phyloP scores from a whole-genome alignment of 2,113 vertebrate species.

The Prinia subflava region DNA sequence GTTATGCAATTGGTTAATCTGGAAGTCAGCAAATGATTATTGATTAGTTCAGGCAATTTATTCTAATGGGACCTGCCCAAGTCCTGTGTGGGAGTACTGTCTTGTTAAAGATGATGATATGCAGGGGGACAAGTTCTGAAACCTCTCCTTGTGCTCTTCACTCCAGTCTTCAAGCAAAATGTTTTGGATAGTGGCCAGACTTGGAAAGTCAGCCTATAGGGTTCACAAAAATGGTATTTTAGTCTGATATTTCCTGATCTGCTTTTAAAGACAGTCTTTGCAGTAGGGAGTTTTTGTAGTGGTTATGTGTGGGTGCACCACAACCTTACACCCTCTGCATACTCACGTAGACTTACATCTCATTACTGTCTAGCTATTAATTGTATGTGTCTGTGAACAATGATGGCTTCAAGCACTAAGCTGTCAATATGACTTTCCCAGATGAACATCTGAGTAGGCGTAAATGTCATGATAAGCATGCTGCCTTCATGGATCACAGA shows the following conservation, averaged over 20 bases:
- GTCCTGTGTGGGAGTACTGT: neutral
- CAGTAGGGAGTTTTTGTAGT: neutral
- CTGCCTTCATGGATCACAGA: conserved; percentile 47
- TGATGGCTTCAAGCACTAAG: conserved; percentile 42
- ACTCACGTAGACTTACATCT: neutral
- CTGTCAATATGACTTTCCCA: conserved; percentile 62
- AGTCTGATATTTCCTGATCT: neutral
- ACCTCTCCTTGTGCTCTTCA: neutral
- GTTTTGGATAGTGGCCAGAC: neutral
- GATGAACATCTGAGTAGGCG: conserved; percentile 60
- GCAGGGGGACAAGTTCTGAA: neutral
- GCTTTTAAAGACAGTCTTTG: neutral
- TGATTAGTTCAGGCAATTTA: neutral
- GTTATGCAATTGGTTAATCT: neutral
- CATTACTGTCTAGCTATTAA: conserved; percentile 57
- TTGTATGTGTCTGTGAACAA: conserved; percentile 62
- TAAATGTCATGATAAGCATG: conserved; percentile 64
- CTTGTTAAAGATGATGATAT: neutral
- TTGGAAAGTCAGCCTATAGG: neutral
- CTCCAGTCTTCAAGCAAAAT: neutral
- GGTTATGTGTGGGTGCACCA: neutral
- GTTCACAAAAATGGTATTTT: neutral
- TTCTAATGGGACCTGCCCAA: neutral
- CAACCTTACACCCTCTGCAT: conserved; percentile 23
- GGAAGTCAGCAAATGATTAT: neutral